Evolutionary conservation across 2,888 invertebrate species (phyloP).

Genomic region (Eurois occulta): DNA sequence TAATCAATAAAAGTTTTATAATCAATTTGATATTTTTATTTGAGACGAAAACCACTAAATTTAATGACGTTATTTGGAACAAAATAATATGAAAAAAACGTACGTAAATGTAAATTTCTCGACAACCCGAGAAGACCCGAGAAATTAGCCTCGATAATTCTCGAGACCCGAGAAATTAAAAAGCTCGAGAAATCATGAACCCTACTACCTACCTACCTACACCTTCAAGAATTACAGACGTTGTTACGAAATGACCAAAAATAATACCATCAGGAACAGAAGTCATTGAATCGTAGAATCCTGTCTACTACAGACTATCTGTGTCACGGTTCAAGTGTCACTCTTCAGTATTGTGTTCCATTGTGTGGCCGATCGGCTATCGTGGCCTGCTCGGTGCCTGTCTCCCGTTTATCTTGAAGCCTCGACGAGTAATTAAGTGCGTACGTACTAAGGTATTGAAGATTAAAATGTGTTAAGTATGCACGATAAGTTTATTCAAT

Average conservation of each 20-base stretch:
- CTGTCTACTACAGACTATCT: conserved; percentile 41
- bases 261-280: conserved; percentile 6
- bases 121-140: no score
- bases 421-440: neutral
- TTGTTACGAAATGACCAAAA: neutral
- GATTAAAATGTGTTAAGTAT: neutral
- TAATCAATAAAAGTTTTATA: no score
- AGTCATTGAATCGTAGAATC: conserved; percentile 2
- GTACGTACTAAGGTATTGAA: no score
- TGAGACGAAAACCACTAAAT: no score
- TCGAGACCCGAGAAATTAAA: no score
- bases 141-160: no score
- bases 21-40: no score
- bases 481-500: neutral
- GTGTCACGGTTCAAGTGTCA: conserved; percentile 52
- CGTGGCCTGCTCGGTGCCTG: conserved; percentile 31
- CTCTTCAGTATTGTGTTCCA: conserved; percentile 39
- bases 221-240: neutral
- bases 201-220: neutral
- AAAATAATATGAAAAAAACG: no score
- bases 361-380: conserved; percentile 40
- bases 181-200: no score
- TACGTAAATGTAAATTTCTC: no score
- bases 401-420: conserved; percentile 8
- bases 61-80: no score